Base-by-base conservation (phyloP, 2,797 vertebrate genomes). In the Enteromius radiatus region DNA sequence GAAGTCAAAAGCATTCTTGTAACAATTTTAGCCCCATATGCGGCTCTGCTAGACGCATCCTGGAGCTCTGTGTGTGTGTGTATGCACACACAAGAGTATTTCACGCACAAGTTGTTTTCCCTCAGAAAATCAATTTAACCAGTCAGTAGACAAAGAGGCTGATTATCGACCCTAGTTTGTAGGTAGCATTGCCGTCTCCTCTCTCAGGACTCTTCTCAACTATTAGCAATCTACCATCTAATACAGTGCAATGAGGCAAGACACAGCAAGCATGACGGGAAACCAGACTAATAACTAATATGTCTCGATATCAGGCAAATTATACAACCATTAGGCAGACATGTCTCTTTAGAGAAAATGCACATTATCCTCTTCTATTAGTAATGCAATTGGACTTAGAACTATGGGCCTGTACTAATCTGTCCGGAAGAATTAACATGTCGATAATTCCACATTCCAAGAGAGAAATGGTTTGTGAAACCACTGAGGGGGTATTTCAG, bases 231-330 rank as follows among this genome's bases (percentile, higher is more conserved):
- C 69, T 77, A 76, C 77, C 81, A 80, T 59, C 75, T 82, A 87
- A 89, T 81, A 43, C 43, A 82, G 64, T 76, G 65, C 84, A 87
- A 88, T 78, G 68, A 87, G 77, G 78, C 83, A 61, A 59, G 69
- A 47, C 38, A 33, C 19, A 31, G 85, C 43, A 74, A 83, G 68
- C 69, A 78, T 7, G 41, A 85, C 63, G 56, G 21, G 14, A 83
- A 76, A 70, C 38, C 59, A 71, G 70, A 84, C 76, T 73, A 76
- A 80, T 75, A 86, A 86, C 85, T 80, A 31, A 36, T 68, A 82
- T 80, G 73, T 85, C 80, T 61, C 78, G 73, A 78, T 90, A 89
- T 91, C 88, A 90, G 84, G 88, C 84, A 81, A 89, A 90, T 89
- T 87, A 90, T 87, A 81, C 43, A 81, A 63, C 65, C 64, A 73